Evolutionary conservation across 2,113 vertebrate species (phyloP), one percentile per base, ranked within the genome.

Genomic region (Sorex araneus): DNA sequence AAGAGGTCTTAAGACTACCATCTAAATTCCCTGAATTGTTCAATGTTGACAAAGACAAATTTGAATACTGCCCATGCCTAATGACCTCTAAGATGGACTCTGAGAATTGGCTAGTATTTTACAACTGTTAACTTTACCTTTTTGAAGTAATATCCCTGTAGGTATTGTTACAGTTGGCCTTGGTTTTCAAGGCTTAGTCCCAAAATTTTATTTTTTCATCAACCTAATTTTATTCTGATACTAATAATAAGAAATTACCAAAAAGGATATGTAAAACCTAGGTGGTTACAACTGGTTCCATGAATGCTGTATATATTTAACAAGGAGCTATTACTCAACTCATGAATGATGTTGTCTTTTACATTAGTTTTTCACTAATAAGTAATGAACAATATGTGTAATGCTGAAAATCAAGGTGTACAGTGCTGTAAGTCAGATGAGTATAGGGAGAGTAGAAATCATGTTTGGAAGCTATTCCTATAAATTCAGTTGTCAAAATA

Each of bases 401-500:
- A 82, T 76, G 11, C 66, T 86, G 25, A 78, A 85, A 86, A 84
- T n/a, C 25, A n/a, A 87, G 54, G 36, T 76, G 18, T 0, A 19
- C 4, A 7, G 1, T 73, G 15, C 63, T 75, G 1, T 86, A 78
- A 43, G 2, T 47, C 30, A 63, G 4, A 23, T 32, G 27, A 84
- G 1, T 2, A 15, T 50, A 79, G 19, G 16, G 27, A 87, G 32
- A 30, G 21, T 34, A 78, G 88, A 92, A 92, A 78, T 85, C 3
- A 45, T 30, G 3, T 40, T 67, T 93, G 43, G 16, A 85, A 90
- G 67, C 45, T 84, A 60, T 63, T 85, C 5, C 21, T 25, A 0
- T 71, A 54, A 90, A 90, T n/a, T 75, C 8, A 40, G 10, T 67
- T 79, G 25, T 92, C 69, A 69, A 76, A 36, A 79, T n/a, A 54